Evolutionary conservation across 2,888 invertebrate genomes (phyloP).

Genomic region (Agrochola circellaris): DNA sequence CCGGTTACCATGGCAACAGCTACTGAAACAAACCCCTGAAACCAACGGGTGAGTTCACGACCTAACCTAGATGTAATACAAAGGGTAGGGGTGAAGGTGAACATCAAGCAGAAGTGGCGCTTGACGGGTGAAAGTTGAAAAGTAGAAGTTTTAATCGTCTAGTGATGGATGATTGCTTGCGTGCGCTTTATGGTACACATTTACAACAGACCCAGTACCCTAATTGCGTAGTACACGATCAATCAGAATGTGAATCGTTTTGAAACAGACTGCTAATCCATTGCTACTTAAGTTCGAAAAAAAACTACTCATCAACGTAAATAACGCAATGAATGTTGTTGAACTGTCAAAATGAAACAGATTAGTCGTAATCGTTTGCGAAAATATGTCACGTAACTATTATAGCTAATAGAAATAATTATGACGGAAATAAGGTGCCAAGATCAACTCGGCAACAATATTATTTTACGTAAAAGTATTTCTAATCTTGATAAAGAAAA

Average conservation of each 20-base stretch:
- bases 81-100: slow-evolving; percentile 64
- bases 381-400: too few relatives aligned
- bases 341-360: too few relatives aligned
- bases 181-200: not conserved
- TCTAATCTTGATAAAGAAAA: not conserved
- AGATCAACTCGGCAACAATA: not conserved
- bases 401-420: not conserved
- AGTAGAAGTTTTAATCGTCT: slow-evolving; percentile 3
- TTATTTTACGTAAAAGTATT: not conserved
- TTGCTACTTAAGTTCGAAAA: too few relatives aligned
- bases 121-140: slow-evolving; percentile 27
- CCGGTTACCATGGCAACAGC: slow-evolving; percentile 86
- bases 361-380: too few relatives aligned
- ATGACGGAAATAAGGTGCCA: not conserved
- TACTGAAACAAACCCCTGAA: slow-evolving; percentile 86
- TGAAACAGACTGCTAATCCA: too few relatives aligned
- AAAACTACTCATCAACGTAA: too few relatives aligned
- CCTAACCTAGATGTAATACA: slow-evolving; percentile 60
- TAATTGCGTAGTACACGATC: too few relatives aligned
- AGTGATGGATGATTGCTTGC: slow-evolving; percentile 1
- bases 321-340: too few relatives aligned
- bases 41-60: slow-evolving; percentile 80
- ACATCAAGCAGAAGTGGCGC: slow-evolving; percentile 46
- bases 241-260: too few relatives aligned
- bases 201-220: not conserved